Evolutionary conservation across 2,888 invertebrate genomes (phyloP).

Genomic region (Eristalis intricaria): DNA sequence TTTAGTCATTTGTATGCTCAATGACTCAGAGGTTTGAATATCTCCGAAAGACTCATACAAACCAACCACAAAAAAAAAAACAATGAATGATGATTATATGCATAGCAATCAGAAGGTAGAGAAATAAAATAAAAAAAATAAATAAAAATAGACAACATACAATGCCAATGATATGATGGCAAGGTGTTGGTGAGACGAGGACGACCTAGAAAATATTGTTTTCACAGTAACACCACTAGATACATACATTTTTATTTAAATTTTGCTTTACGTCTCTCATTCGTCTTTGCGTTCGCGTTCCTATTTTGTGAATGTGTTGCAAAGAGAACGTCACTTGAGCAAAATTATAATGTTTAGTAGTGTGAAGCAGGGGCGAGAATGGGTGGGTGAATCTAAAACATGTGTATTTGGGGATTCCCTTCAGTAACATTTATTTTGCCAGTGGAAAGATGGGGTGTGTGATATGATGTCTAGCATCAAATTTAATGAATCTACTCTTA

Average conservation of each 20-base stretch:
- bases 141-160: constrained; percentile 20
- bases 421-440: neutral
- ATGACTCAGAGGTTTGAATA: constrained; percentile 22
- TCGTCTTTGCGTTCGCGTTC: constrained; percentile 18
- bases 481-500: too few relatives aligned
- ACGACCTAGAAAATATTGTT: constrained; percentile 61
- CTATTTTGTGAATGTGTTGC: constrained; percentile 19
- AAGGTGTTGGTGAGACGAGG: constrained; percentile 25
- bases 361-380: neutral
- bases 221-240: constrained; percentile 35
- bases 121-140: neutral
- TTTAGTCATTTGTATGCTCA: constrained; percentile 20
- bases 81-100: neutral
- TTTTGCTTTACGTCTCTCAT: constrained; percentile 37
- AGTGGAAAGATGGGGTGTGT: neutral
- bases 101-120: neutral
- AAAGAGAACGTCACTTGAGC: constrained; percentile 1
- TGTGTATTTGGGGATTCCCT: neutral
- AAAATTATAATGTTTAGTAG: neutral
- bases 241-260: constrained; percentile 39
- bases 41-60: neutral
- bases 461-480: neutral
- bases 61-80: neutral
- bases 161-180: neutral
- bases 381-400: neutral